phyloP scores from a whole-genome alignment of 2,797 vertebrate species.

The Pelochelys cantorii region DNA sequence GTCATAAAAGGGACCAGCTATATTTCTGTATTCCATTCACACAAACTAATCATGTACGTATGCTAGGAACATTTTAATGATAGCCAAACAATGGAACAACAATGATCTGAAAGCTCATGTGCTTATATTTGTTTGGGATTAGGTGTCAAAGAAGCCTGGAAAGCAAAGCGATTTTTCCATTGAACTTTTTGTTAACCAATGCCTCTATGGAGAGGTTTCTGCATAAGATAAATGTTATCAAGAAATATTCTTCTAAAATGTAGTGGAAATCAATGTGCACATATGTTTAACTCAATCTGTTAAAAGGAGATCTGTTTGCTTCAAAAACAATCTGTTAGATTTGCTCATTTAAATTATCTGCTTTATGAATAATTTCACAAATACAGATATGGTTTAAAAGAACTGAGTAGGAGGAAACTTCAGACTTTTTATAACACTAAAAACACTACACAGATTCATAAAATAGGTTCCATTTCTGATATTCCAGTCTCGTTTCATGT shows the following conservation, averaged over 20 bases:
- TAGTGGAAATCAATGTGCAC: background rate
- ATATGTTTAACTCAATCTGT: background rate
- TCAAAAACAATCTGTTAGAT: slow-evolving; percentile 14
- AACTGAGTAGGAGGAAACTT: background rate
- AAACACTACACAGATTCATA: background rate
- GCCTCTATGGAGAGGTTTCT: background rate
- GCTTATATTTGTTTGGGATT: background rate
- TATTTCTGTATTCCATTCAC: slow-evolving; percentile 15
- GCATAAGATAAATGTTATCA: background rate
- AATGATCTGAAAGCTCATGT: background rate
- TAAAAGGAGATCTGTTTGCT: slow-evolving; percentile 4
- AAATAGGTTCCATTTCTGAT: background rate
- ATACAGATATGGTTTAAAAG: background rate
- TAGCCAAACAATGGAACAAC: background rate
- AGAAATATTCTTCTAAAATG: slow-evolving; percentile 10
- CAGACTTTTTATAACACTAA: background rate
- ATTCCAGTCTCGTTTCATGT: background rate
- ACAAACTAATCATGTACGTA: background rate
- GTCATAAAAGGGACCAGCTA: slow-evolving; percentile 12
- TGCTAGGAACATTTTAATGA: background rate
- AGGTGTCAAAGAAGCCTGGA: slow-evolving; percentile 24
- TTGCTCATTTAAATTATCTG: background rate
- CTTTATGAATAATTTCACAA: background rate
- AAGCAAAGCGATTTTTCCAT: background rate
- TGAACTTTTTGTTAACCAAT: slow-evolving; percentile 1